Evolutionary conservation across 2,888 invertebrate species (phyloP).

Genomic region (Drosophila subsilvestris): DNA sequence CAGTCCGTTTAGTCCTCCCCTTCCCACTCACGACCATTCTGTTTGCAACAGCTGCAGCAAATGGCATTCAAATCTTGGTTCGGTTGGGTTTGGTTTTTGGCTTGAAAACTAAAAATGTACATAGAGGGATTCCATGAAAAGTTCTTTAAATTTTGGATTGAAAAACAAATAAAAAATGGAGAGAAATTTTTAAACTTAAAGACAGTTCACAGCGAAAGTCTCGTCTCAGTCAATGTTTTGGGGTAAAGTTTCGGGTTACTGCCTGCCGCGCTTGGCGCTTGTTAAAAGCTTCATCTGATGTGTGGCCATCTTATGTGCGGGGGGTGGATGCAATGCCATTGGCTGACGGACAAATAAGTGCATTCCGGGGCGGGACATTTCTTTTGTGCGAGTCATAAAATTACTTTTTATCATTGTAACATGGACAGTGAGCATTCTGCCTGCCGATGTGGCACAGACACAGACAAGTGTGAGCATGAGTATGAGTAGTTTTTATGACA

Average conservation of each 20-base stretch:
- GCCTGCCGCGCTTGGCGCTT: background rate
- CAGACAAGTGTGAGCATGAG: constrained; percentile 25
- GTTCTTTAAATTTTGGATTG: background rate
- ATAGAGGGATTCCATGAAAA: background rate
- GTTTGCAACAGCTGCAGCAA: constrained; percentile 65
- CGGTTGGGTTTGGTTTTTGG: constrained; percentile 22
- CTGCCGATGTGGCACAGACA: constrained; percentile 29
- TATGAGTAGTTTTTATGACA: constrained; percentile 64
- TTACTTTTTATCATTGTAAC: constrained; percentile 81
- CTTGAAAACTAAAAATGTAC: background rate
- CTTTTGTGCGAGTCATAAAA: constrained; percentile 70
- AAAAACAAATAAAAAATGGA: background rate
- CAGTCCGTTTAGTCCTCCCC: constrained; percentile 16
- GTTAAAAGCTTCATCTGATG: background rate
- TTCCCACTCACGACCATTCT: constrained; percentile 38
- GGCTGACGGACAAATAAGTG: background rate
- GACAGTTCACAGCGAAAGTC: background rate
- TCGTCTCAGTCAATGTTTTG: background rate
- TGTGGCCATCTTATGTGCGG: too few species aligned
- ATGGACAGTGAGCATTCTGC: constrained; percentile 52
- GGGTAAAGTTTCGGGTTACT: background rate
- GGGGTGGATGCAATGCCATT: background rate
- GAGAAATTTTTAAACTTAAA: background rate
- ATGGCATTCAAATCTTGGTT: constrained; percentile 70
- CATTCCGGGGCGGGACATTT: constrained; percentile 18